Evolutionary conservation across 2,113 vertebrate genomes (phyloP).

Genomic region (Bos taurus): DNA sequence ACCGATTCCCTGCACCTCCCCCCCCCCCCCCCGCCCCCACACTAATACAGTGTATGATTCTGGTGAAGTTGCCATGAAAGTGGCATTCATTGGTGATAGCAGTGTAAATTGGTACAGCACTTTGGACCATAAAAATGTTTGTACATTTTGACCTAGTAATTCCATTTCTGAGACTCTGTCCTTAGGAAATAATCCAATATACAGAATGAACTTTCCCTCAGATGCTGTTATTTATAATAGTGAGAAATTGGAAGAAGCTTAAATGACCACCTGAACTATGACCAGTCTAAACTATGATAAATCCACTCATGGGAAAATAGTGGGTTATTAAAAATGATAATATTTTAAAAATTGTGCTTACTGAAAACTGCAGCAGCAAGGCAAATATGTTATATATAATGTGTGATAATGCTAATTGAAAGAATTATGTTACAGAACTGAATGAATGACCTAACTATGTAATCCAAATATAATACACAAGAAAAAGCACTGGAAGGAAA

Average conservation of each 20-base stretch:
- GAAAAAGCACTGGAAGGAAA: background rate
- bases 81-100: background rate
- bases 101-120: background rate
- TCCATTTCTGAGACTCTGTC: constrained; percentile 9
- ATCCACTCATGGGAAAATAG: background rate
- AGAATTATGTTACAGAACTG: background rate
- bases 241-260: constrained; percentile 15
- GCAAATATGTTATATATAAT: background rate
- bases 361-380: background rate
- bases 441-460: background rate
- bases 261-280: background rate
- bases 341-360: background rate
- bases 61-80: background rate
- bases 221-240: background rate
- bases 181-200: constrained; percentile 31
- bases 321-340: background rate
- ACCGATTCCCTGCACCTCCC: fast-evolving
- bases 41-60: background rate
- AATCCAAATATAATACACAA: background rate
- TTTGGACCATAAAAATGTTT: constrained; percentile 30
- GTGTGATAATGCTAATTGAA: background rate
- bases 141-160: constrained; percentile 13
- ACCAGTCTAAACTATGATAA: background rate
- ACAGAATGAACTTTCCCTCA: background rate
- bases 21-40: fast-evolving